Conservation (phyloP, 2,888 invertebrate genomes). For the Stenurella melanura region DNA sequence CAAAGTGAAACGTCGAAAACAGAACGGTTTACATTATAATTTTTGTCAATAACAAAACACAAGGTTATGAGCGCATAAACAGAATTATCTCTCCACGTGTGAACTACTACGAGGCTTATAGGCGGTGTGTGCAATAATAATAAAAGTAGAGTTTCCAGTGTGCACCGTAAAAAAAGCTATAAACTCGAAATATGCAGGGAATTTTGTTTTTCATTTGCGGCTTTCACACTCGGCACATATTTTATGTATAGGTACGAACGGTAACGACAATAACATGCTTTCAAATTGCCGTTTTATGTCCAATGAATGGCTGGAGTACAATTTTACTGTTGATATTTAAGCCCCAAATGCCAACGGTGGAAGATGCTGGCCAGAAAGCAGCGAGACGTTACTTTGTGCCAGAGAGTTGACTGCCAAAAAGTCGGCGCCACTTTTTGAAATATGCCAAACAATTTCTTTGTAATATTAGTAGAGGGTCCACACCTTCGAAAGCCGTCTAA, state of each 20-base stretch:
- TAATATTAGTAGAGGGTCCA: too few relatives aligned
- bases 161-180: slow-evolving; percentile 30
- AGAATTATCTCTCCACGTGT: slow-evolving; percentile 44
- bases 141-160: not conserved
- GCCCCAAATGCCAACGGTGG: not conserved
- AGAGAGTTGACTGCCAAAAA: too few relatives aligned
- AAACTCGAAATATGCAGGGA: slow-evolving; percentile 22
- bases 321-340: slow-evolving; percentile 1
- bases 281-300: slow-evolving; percentile 10
- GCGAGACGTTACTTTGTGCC: too few relatives aligned
- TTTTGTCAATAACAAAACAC: slow-evolving; percentile 42
- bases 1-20: slow-evolving; percentile 24
- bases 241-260: slow-evolving; percentile 17
- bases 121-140: slow-evolving; percentile 25
- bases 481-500: too few relatives aligned
- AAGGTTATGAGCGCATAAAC: slow-evolving; percentile 41
- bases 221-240: slow-evolving; percentile 5
- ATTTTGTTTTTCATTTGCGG: slow-evolving; percentile 31
- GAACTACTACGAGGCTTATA: slow-evolving; percentile 17
- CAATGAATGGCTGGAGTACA: not conserved
- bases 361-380: too few relatives aligned
- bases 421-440: too few relatives aligned
- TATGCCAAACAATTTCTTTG: too few relatives aligned
- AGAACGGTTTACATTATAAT: slow-evolving; percentile 38
- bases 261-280: not conserved